These are phyloP conservation scores for Cheilosia vulpina DNA, from an alignment of 2,888 invertebrate genomes.

Conservation along the genomic window DNA sequence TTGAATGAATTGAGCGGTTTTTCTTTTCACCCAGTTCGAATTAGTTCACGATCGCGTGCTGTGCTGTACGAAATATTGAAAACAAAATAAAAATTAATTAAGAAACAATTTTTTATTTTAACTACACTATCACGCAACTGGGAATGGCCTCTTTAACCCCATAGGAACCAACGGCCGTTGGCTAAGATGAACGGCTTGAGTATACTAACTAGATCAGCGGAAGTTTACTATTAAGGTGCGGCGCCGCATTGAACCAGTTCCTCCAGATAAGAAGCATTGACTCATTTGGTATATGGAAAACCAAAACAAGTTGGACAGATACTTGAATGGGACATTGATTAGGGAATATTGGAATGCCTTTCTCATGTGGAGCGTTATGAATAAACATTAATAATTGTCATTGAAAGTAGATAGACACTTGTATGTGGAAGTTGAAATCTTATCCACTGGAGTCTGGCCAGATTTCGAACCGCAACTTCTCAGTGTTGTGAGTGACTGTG, in stretches of 20 bases:
- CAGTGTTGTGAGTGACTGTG: no score
- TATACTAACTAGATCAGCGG: conserved; percentile 26
- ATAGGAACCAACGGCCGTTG: conserved; percentile 20
- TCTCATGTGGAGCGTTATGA: not conserved
- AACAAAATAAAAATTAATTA: conserved; percentile 24
- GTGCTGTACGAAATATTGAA: conserved; percentile 20
- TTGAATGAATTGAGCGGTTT: conserved; percentile 29
- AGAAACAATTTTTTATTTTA: conserved; percentile 11
- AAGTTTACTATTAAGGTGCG: conserved; percentile 39
- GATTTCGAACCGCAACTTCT: no score
- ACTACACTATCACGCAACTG: conserved; percentile 47
- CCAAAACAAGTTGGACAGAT: not conserved
- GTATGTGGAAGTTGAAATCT: not conserved
- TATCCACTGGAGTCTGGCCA: not conserved
- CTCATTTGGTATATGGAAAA: conserved; percentile 18
- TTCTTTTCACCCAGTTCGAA: not conserved
- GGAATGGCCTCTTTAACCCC: conserved; percentile 32
- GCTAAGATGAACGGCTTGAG: conserved; percentile 8
- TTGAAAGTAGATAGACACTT: not conserved
- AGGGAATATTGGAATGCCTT: not conserved
- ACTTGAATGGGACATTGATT: conserved; percentile 44
- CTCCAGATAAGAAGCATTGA: conserved; percentile 42
- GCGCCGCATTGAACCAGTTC: conserved; percentile 15
- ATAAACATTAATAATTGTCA: not conserved
- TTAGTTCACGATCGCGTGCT: conserved; percentile 60